Base-by-base conservation (phyloP, 1,140 invertebrate genomes). In the Drosophila neocordata region DNA sequence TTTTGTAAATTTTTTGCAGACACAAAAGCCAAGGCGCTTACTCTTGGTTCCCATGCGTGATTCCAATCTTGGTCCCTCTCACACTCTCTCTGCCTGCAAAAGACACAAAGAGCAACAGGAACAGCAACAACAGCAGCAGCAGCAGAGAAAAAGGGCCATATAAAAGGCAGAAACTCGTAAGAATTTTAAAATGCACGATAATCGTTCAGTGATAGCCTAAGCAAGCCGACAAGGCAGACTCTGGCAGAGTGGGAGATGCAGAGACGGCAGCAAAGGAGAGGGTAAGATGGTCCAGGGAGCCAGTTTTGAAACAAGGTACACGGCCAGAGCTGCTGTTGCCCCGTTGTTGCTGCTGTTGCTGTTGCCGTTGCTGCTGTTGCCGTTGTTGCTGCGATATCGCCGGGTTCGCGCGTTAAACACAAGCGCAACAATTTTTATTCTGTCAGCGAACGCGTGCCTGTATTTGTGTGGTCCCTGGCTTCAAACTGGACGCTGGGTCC, bases 361-460 rank as follows among this genome's bases (percentile, higher is more conserved):
- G 76, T 15, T 60, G 65, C 37, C 48, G 68, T 34, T 62, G 68
- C 20, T 37, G 57, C n/a, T 57, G 72, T 27, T 31, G 41, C 8
- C 51, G 68, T 55, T 62, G 70, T 68, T 63, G 65, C 74, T 76
- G 78, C 89, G 74, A 83, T 89, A 90, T 90, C 89, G 76, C 78
- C 81, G 88, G 79, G 85, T 90, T 90, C 83, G 87, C 90, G 87
- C 90, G 90, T 91, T 91, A 91, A 91, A 91, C 89, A 91, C 90
- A 91, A 91, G 81, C 81, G 80, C 87, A 91, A 91, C 90, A 91
- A 91, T 91, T 91, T 91, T 91, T 91, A 91, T 91, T 88, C 90
- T 91, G 90, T 91, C 90, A 91, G 90, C 90, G 77, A 91, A 91
- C 90, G 90, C 90, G 90, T 91, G 90, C 90, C 90, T 91, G 89